phyloP scores from a whole-genome alignment of 2,888 invertebrate species.

The Biston stratarius region DNA sequence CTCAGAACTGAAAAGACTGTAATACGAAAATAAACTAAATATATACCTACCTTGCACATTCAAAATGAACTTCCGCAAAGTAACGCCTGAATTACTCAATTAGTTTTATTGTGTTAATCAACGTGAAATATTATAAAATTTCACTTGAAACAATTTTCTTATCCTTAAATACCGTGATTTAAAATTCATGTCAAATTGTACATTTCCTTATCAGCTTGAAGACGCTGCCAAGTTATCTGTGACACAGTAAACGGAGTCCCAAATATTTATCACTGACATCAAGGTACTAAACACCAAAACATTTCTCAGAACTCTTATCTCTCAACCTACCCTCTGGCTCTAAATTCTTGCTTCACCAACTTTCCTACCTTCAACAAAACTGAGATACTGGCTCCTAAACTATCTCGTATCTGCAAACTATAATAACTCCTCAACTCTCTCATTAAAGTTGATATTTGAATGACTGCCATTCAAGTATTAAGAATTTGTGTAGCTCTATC shows the following conservation, averaged over 20 bases:
- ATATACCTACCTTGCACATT: no score
- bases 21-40: no score
- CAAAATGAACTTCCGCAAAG: no score
- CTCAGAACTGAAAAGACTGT: no score
- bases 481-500: not conserved
- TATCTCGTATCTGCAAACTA: constrained; percentile 16
- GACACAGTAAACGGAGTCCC: not conserved
- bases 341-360: constrained; percentile 32
- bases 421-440: not conserved
- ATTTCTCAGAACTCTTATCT: constrained; percentile 29
- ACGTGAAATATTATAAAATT: no score
- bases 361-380: constrained; percentile 28
- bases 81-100: no score
- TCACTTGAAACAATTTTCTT: no score
- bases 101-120: no score
- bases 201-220: no score
- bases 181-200: no score
- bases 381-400: constrained; percentile 26
- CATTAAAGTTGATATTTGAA: constrained; percentile 21
- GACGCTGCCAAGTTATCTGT: not conserved
- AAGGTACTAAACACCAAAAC: constrained; percentile 17
- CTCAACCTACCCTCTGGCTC: constrained; percentile 26
- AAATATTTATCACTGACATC: constrained; percentile 11
- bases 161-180: no score
- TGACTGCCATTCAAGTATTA: constrained; percentile 4